Percentiles rank a stretch among this genome's conserved stretches.
phyloP scores from a whole-genome alignment of 2,888 invertebrate species.

The Criorhina ranunculi region DNA sequence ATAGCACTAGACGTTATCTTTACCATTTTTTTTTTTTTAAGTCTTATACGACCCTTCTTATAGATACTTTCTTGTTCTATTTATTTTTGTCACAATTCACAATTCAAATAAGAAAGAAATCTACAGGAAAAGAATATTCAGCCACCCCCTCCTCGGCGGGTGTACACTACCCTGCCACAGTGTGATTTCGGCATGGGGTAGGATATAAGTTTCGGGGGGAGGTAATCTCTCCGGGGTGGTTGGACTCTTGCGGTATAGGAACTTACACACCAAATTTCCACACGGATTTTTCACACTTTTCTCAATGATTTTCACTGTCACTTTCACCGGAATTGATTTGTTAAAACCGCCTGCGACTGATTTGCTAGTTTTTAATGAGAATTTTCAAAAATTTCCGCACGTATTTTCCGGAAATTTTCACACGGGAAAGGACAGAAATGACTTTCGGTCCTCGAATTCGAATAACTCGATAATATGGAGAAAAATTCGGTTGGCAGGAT shows the following conservation, averaged over 20 bases:
- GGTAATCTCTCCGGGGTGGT: conserved; percentile 61
- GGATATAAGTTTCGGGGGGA: conserved; percentile 62
- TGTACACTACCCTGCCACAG: conserved; percentile 71
- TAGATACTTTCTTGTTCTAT: conserved; percentile 37
- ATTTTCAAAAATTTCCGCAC: conserved; percentile 49
- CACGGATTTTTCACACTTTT: conserved; percentile 51
- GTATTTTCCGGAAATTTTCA: conserved; percentile 73
- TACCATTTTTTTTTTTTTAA: conserved; percentile 57
- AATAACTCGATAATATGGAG: conserved; percentile 75
- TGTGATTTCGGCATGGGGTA: conserved; percentile 71
- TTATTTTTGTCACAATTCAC: conserved; percentile 53
- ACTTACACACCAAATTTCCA: conserved; percentile 46
- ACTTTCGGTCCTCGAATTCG: conserved; percentile 66
- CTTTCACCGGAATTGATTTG: conserved; percentile 24
- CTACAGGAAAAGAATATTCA: conserved; percentile 38
- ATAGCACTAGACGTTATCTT: conserved; percentile 61
- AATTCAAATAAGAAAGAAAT: conserved; percentile 61
- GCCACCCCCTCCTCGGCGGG: conserved; percentile 30
- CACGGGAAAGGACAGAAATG: conserved; percentile 69
- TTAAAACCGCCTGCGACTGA: neutral
- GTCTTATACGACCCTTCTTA: conserved; percentile 20
- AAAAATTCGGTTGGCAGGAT: conserved; percentile 60
- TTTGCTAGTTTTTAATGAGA: neutral
- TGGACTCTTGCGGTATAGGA: conserved; percentile 51
- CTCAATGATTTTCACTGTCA: conserved; percentile 39